Percentiles rank a stretch among this genome's conserved stretches.
Evolutionary conservation across 1,140 invertebrate species (phyloP).

Genomic region (Neoseiulus cucumeris): DNA sequence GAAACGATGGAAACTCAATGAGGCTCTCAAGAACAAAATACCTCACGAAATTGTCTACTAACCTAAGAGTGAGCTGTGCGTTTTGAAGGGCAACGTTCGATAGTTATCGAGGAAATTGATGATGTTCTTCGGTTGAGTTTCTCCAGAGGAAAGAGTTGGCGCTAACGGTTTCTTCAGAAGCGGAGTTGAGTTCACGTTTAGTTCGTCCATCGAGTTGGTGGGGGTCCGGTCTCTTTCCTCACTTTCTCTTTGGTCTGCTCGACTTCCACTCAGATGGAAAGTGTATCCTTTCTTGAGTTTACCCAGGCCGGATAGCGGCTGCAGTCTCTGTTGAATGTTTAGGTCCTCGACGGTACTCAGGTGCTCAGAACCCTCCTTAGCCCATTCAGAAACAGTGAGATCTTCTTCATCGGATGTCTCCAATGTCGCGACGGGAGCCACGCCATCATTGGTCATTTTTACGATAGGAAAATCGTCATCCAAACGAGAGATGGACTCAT

Average conservation of each 20-base stretch:
- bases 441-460: background rate
- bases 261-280: background rate
- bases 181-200: background rate
- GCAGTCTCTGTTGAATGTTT: background rate
- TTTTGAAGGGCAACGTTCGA: background rate
- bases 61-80: conserved; percentile 4
- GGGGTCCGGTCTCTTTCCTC: background rate
- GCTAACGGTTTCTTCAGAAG: too few species aligned
- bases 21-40: too few species aligned
- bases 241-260: background rate
- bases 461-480: background rate
- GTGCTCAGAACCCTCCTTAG: background rate
- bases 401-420: conserved; percentile 6
- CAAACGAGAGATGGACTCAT: background rate
- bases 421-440: background rate
- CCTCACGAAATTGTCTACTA: background rate
- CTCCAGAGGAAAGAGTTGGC: too few species aligned
- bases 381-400: conserved; percentile 5
- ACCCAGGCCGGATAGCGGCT: background rate
- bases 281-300: background rate
- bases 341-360: background rate
- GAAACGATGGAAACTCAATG: too few species aligned
- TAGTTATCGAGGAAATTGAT: background rate
- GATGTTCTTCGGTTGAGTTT: too few species aligned
- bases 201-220: background rate